Conservation (phyloP, 2,888 invertebrate genomes). For the Liopterus haemorrhoidalis region DNA sequence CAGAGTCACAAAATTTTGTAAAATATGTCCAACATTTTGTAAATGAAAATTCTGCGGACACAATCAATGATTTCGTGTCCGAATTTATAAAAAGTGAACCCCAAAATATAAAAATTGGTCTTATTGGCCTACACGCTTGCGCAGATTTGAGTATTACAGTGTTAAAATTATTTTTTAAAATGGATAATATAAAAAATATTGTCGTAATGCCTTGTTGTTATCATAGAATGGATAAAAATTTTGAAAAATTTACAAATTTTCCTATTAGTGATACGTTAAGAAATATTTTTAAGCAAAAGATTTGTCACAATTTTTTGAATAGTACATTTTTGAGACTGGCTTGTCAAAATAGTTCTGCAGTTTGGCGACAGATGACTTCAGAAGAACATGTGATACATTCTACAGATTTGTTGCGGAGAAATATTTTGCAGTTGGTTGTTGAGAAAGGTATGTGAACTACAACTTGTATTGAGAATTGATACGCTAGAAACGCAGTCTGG, state of each 20-base stretch:
- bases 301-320: constrained; percentile 48
- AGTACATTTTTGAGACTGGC: constrained; percentile 67
- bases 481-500: too few species aligned
- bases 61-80: constrained; percentile 36
- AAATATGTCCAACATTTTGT: constrained; percentile 56
- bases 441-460: constrained; percentile 48
- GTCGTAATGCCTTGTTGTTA: constrained; percentile 76
- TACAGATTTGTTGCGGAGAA: constrained; percentile 55
- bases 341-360: constrained; percentile 58
- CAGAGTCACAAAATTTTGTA: constrained; percentile 49
- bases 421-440: constrained; percentile 57
- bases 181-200: constrained; percentile 51
- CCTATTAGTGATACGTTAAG: constrained; percentile 56
- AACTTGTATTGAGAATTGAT: not conserved
- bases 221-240: constrained; percentile 54
- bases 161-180: constrained; percentile 58
- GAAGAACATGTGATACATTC: constrained; percentile 49
- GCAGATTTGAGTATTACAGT: constrained; percentile 68
- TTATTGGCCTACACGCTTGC: constrained; percentile 70
- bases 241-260: constrained; percentile 55
- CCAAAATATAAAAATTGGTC: constrained; percentile 39
- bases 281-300: constrained; percentile 39
- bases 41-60: constrained; percentile 47
- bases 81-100: constrained; percentile 27
- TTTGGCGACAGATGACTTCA: constrained; percentile 49